Conservation (phyloP, 2,888 invertebrate genomes). For the Parnassius orleans region DNA sequence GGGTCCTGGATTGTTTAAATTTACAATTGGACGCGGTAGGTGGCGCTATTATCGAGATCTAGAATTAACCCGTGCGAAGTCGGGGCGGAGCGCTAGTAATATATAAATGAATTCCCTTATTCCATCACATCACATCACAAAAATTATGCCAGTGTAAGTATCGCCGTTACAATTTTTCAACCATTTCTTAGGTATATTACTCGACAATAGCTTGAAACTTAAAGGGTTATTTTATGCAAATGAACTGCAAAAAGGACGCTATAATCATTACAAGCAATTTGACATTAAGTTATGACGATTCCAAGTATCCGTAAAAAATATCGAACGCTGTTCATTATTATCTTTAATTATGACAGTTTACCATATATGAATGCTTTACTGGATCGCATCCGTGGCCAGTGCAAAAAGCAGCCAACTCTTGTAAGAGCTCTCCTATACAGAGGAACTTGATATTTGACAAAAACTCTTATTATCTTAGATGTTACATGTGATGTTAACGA, state of each 20-base stretch:
- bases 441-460: slow-evolving; percentile 59
- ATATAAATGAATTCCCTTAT: too few species aligned
- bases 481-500: slow-evolving; percentile 45
- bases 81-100: too few species aligned
- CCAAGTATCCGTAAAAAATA: slow-evolving; percentile 62
- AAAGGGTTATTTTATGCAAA: slow-evolving; percentile 4
- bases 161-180: too few species aligned
- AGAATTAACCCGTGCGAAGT: too few species aligned
- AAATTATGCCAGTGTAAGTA: too few species aligned
- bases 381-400: slow-evolving; percentile 49
- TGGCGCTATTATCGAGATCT: too few species aligned
- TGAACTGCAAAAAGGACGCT: slow-evolving; percentile 2
- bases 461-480: slow-evolving; percentile 57
- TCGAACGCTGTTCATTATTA: slow-evolving; percentile 68
- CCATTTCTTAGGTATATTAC: background rate
- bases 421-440: slow-evolving; percentile 55
- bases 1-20: too few species aligned
- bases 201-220: background rate
- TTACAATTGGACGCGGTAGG: too few species aligned
- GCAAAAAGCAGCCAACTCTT: slow-evolving; percentile 61
- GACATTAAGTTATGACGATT: slow-evolving; percentile 73
- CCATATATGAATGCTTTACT: slow-evolving; percentile 73
- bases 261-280: slow-evolving; percentile 37
- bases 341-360: slow-evolving; percentile 78
- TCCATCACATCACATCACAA: too few species aligned